Evolutionary conservation across 2,888 invertebrate genomes (phyloP), one percentile per base, ranked within the genome.

Genomic region (Agonopterix alstromeriana): DNA sequence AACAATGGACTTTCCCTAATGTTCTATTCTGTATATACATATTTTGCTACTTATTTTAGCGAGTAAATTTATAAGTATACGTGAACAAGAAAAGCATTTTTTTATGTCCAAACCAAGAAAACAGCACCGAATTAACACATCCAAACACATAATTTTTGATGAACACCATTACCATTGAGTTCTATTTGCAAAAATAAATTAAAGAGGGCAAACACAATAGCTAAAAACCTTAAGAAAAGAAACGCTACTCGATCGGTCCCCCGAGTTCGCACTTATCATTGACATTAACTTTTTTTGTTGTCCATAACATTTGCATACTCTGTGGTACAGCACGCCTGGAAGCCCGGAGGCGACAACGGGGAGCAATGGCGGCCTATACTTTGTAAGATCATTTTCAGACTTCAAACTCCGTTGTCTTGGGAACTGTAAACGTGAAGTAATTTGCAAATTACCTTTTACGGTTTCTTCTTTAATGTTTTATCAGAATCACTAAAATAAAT

Each of bases 281-380:
- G 85, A 79, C 84, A 83, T 86, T 83, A 87, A 84, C 82, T 86
- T 87, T 87, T 27, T 89, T 88, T 86, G 85, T 84, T 85, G 86
- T 87, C 87, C 84, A 86, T 89, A 89, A 88, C 79, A 89, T 89
- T 89, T 84, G 87, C 88, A 89, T 89, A 79, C 76, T 42, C 42
- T 82, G 65, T 81, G 77, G 80, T 76, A 67, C 61, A 66, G 68
- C 61, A 65, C 75, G 83, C 84, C 83, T 61, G 65, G 56, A 73
- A 82, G 75, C 78, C 70, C 67, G 60, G 67, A 77, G 67, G 77
- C 68, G 67, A 11, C 35, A 1, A 40, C 10, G 56, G 72, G 78
- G 77, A 78, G 59, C 67, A 53, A 69, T 69, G 63, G 57, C 68
- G 63, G 76, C 77, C 80, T 77, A 75, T 76, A 86, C 86, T 85